Conservation (phyloP, 2,888 invertebrate species). For the Bellardia pandia region DNA sequence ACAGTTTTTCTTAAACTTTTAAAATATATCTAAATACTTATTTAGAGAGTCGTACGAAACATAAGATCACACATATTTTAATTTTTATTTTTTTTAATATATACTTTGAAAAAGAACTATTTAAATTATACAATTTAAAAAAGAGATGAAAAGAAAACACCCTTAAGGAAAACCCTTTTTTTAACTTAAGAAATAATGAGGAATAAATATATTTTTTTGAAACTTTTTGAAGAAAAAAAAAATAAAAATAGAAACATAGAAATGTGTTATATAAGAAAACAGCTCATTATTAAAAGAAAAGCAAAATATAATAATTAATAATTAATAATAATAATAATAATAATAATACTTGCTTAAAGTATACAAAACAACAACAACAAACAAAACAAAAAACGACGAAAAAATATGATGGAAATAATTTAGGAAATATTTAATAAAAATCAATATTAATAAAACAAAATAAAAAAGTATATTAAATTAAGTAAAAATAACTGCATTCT, state of each 20-base stretch:
- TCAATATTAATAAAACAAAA: conserved; percentile 65
- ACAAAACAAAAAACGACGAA: conserved; percentile 47
- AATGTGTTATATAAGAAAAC: conserved; percentile 69
- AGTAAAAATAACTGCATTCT: conserved; percentile 70
- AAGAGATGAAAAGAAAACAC: conserved; percentile 53
- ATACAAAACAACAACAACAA: conserved; percentile 39
- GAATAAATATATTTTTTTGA: conserved; percentile 82
- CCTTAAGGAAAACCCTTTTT: conserved; percentile 76
- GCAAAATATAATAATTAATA: conserved; percentile 58
- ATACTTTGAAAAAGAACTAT: conserved; percentile 42
- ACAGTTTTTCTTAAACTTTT: too few species aligned
- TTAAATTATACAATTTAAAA: conserved; percentile 69
- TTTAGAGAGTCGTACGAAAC: too few species aligned
- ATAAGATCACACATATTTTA: neutral
- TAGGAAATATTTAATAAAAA: conserved; percentile 57
- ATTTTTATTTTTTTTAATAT: too few species aligned
- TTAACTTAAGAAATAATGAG: conserved; percentile 79
- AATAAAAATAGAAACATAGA: conserved; percentile 71
- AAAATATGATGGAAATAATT: conserved; percentile 42
- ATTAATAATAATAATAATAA: conserved; percentile 31
- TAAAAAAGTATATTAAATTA: conserved; percentile 70
- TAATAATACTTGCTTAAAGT: conserved; percentile 68
- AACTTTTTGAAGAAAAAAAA: conserved; percentile 79
- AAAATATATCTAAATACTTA: too few species aligned
- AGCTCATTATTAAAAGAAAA: conserved; percentile 74